Conservation (phyloP, 2,888 invertebrate species). For the Dermolepida albohirtum region DNA sequence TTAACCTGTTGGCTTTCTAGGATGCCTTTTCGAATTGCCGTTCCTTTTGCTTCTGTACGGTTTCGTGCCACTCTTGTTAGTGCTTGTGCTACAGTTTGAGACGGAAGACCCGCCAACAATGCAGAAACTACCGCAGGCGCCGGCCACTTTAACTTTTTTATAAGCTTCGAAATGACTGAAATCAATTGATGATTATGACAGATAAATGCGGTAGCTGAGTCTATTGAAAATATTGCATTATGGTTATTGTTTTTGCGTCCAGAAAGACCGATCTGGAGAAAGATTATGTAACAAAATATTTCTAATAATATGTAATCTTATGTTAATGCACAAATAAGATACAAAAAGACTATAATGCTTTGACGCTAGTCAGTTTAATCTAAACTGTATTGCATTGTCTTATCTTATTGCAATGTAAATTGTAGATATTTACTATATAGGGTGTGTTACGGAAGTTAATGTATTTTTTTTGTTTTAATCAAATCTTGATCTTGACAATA, state of each 20-base stretch:
- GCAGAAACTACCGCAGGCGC: slow-evolving; percentile 37
- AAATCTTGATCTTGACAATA: too few species aligned
- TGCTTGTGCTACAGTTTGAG: slow-evolving; percentile 19
- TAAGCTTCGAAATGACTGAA: slow-evolving; percentile 31
- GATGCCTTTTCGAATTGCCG: slow-evolving; percentile 57
- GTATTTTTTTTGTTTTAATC: too few species aligned
- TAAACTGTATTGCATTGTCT: neutral
- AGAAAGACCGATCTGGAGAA: slow-evolving; percentile 16
- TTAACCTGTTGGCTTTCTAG: slow-evolving; percentile 57
- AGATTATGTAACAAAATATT: slow-evolving; percentile 19
- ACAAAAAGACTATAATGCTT: slow-evolving; percentile 7
- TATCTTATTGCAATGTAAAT: too few species aligned
- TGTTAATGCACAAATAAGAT: slow-evolving; percentile 18
- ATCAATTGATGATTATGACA: slow-evolving; percentile 35
- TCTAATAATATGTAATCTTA: slow-evolving; percentile 34
- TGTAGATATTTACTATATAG: too few species aligned
- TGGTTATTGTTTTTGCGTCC: slow-evolving; percentile 29
- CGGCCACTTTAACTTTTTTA: slow-evolving; percentile 29
- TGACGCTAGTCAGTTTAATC: slow-evolving; percentile 12
- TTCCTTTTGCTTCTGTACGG: slow-evolving; percentile 23
- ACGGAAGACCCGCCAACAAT: slow-evolving; percentile 37
- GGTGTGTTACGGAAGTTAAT: too few species aligned
- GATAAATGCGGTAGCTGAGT: slow-evolving; percentile 35
- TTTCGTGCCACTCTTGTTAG: slow-evolving; percentile 31
- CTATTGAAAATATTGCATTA: slow-evolving; percentile 34